Evolutionary conservation across 2,113 vertebrate genomes (phyloP).

Genomic region (Malurus melanocephalus): DNA sequence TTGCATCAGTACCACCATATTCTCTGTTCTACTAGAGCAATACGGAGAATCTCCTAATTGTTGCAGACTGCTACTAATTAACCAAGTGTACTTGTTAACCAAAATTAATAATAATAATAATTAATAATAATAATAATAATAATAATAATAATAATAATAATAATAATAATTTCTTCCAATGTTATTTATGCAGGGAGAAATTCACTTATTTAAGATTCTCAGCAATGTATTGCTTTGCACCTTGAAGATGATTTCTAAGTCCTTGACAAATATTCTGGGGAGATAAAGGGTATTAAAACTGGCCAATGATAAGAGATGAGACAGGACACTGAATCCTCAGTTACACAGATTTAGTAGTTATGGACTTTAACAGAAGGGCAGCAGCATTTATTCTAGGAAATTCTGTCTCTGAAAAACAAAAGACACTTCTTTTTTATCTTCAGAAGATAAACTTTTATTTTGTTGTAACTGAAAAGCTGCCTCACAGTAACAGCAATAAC

Average conservation of each 20-base stretch:
- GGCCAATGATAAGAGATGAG: slow-evolving; percentile 1
- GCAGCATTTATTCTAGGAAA: slow-evolving; percentile 32
- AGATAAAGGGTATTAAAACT: slow-evolving; percentile 32
- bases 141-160: not conserved
- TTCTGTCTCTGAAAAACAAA: slow-evolving; percentile 22
- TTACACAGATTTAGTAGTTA: slow-evolving; percentile 54
- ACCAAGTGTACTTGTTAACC: not conserved
- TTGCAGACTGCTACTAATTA: not conserved
- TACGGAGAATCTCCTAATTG: not conserved
- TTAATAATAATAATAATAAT: not conserved
- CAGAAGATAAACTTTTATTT: slow-evolving; percentile 42
- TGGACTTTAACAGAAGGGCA: slow-evolving; percentile 49
- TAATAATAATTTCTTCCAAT: not conserved
- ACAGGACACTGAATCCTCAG: slow-evolving; percentile 21
- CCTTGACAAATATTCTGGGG: slow-evolving; percentile 27
- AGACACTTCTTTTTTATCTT: not conserved
- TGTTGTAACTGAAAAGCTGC: not conserved
- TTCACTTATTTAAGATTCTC: not conserved
- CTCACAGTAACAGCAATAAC: not conserved
- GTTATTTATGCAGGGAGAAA: not conserved
- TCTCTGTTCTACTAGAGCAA: not conserved
- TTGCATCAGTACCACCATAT: not conserved
- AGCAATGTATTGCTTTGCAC: not conserved
- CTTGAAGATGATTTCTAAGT: not conserved
- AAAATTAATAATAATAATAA: not conserved